These are phyloP conservation scores for Girardia tigrina DNA, from an alignment of 2,888 invertebrate genomes.

Conservation along the genomic window DNA sequence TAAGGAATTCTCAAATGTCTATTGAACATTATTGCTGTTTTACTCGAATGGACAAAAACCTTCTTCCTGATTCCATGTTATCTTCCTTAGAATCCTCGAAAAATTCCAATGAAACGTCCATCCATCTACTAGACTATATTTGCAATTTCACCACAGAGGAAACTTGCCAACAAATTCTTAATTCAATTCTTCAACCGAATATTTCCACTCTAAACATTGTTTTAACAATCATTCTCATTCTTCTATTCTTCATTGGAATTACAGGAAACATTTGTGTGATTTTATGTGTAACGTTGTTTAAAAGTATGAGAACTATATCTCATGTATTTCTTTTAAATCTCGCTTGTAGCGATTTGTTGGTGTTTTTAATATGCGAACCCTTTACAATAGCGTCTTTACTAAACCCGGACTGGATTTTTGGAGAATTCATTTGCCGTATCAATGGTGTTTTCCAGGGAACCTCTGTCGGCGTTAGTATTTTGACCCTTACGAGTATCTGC, in stretches of 20 bases:
- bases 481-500: slow-evolving; percentile 63
- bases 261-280: slow-evolving; percentile 25
- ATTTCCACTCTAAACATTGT: background rate
- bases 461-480: slow-evolving; percentile 64
- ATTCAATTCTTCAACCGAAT: background rate
- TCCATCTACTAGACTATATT: background rate
- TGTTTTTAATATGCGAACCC: slow-evolving; percentile 63
- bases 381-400: slow-evolving; percentile 38
- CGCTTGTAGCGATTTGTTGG: slow-evolving; percentile 63
- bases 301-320: slow-evolving; percentile 21
- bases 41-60: background rate
- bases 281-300: slow-evolving; percentile 20
- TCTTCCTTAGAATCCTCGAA: background rate
- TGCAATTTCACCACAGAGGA: background rate
- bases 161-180: background rate
- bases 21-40: background rate
- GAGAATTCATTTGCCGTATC: slow-evolving; percentile 44
- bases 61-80: background rate
- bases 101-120: background rate
- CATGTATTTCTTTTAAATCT: slow-evolving; percentile 62
- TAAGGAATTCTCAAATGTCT: too few relatives aligned
- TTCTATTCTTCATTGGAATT: slow-evolving; percentile 17
- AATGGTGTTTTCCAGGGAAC: slow-evolving; percentile 42
- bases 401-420: slow-evolving; percentile 52
- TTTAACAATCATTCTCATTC: background rate